Evolutionary conservation across 2,797 vertebrate species (phyloP), one percentile per base, ranked within the genome.

Genomic region (Danio choprae): DNA sequence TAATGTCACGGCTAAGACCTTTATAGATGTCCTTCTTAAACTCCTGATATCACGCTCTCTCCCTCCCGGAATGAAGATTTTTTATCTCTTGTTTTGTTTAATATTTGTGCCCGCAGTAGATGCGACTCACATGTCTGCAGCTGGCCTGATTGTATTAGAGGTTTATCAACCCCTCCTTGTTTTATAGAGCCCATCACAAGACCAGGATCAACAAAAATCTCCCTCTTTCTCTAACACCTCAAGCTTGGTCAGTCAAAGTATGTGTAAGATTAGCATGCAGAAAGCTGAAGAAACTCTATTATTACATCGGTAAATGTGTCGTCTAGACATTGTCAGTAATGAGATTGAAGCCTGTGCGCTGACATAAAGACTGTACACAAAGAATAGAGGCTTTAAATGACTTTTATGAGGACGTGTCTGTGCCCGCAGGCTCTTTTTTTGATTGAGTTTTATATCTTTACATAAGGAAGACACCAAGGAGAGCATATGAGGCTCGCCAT

Each of bases 51-150:
- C 48, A 13, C 2, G 40, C 51, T 77, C 7, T 9, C 60, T 76
- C 40, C 60, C 50, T 55, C 48, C 0, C 50, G 46, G 75, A 81
- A 79, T 59, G 69, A 65, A 73, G 51, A 55, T 36, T 60, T 68
- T 78, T 13, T 59, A 60, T 67, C 69, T 41, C 75, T 74, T 79
- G 70, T 74, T 79, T 79, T 72, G 56, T 76, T 80, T 77, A 79
- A 72, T 84, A 55, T 82, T 85, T 77, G 73, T 70, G 80, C 73
- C 77, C 46, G 63, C 68, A 59, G 83, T 82, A 68, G 67, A 79
- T 79, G 15, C 13, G 80, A 79, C 55, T 84, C 83, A 80, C 83
- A 82, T 84, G 83, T 48, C 76, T 82, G 80, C 56, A 56, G 16
- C 55, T 65, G 60, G 65, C n/a, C 60, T 77, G 60, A 82, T 74